phyloP scores from a whole-genome alignment of 2,797 vertebrate species.

The Pantherophis alleghaniensis region DNA sequence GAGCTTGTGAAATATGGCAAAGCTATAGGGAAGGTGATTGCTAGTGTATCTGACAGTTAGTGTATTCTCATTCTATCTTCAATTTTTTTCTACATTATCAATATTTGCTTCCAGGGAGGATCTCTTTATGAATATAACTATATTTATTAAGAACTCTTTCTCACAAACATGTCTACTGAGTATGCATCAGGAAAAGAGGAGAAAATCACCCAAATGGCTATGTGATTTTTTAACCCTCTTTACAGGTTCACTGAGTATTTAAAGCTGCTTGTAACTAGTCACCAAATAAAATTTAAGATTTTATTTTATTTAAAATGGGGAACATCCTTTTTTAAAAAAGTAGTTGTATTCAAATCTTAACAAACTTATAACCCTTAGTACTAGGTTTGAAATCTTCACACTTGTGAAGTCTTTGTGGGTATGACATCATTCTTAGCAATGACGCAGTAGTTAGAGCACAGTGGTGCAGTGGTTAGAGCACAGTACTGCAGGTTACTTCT shows the following conservation, averaged over 20 bases:
- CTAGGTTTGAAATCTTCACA: not conserved
- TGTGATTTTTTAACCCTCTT: not conserved
- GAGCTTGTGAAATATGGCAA: not conserved
- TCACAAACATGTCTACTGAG: not conserved
- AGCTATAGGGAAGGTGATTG: not conserved
- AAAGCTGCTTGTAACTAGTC: not conserved
- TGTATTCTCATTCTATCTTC: not conserved
- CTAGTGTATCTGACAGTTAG: not conserved
- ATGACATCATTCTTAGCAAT: not conserved
- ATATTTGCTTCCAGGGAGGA: not conserved
- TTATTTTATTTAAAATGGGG: not conserved
- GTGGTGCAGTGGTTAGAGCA: too few species aligned
- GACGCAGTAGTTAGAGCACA: too few species aligned
- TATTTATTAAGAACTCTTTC: not conserved
- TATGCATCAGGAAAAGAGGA: not conserved
- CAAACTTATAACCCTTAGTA: not conserved
- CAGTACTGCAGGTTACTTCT: too few species aligned
- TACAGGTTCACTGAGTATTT: not conserved
- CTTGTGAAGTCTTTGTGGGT: not conserved
- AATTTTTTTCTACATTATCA: not conserved
- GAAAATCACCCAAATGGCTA: not conserved
- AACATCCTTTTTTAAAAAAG: not conserved
- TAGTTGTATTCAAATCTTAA: not conserved
- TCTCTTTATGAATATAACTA: not conserved
- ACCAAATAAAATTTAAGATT: not conserved